Conservation (phyloP, 1,140 invertebrate species). For the Sminthurides bifidus region DNA sequence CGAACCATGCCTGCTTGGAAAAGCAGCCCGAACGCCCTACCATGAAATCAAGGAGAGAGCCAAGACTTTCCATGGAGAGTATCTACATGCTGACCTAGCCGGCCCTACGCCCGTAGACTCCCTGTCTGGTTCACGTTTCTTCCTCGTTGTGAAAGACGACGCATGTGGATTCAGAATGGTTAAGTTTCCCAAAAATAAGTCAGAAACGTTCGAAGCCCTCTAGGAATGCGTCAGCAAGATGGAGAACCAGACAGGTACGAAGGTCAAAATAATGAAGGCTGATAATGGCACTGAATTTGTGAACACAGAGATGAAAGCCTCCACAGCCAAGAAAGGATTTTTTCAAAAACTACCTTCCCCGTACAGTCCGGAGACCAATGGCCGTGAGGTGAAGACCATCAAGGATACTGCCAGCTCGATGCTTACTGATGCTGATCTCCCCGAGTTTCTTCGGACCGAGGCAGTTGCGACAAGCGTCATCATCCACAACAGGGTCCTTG, state of each 20-base stretch:
- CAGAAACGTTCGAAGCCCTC: no score
- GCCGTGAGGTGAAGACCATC: neutral
- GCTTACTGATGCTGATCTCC: neutral
- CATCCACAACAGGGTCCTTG: neutral
- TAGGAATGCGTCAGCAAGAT: neutral
- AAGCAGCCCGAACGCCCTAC: neutral
- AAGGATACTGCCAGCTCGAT: neutral
- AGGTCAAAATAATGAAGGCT: neutral
- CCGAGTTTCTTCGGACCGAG: neutral
- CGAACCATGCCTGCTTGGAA: neutral
- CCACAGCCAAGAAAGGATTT: neutral
- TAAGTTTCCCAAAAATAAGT: no score
- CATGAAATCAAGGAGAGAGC: neutral
- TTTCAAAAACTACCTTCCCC: neutral
- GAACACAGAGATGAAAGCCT: neutral
- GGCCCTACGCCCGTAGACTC: neutral
- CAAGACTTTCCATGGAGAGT: neutral
- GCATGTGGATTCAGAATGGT: neutral
- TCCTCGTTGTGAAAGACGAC: neutral
- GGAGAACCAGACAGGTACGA: neutral
- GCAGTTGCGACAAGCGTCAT: neutral
- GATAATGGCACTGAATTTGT: constrained; percentile 11
- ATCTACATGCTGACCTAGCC: neutral
- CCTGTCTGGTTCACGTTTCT: neutral
- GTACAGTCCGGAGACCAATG: neutral